Conservation (phyloP, 2,113 vertebrate species). For the Grallaria varia region DNA sequence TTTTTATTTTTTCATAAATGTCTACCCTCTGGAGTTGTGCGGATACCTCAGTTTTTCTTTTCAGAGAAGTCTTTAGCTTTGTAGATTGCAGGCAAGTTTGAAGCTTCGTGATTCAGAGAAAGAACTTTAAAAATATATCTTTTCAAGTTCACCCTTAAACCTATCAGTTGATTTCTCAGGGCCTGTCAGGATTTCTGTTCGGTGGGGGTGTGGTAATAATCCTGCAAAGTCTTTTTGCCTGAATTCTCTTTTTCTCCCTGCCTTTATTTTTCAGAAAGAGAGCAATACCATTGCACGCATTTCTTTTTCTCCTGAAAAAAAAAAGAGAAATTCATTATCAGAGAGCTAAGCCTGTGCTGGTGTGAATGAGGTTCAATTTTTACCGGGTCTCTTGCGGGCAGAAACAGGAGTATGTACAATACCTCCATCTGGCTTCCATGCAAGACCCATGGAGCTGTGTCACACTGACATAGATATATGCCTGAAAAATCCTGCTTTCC, state of each 20-base stretch:
- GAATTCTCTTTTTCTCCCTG: background rate
- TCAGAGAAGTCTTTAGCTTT: background rate
- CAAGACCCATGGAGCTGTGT: background rate
- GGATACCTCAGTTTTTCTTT: background rate
- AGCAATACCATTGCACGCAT: background rate
- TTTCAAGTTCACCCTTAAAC: background rate
- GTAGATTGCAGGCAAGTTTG: background rate
- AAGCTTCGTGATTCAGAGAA: background rate
- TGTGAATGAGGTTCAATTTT: background rate
- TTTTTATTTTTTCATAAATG: background rate
- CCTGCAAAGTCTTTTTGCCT: background rate
- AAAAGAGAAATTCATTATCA: background rate
- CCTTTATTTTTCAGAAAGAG: background rate
- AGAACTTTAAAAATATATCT: background rate
- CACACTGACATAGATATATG: background rate
- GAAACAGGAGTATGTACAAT: background rate
- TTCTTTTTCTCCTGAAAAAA: background rate
- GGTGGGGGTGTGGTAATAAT: background rate
- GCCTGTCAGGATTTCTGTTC: background rate
- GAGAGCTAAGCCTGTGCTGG: background rate
- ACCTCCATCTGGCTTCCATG: fast-evolving
- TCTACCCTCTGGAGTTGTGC: background rate
- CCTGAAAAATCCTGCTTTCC: background rate
- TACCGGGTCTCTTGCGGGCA: background rate
- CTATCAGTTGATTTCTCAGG: background rate